A percentile compares a stretch with the other conserved stretches of the same genome.
phyloP scores from a whole-genome alignment of 2,113 vertebrate species.

The Gadus chalcogrammus region DNA sequence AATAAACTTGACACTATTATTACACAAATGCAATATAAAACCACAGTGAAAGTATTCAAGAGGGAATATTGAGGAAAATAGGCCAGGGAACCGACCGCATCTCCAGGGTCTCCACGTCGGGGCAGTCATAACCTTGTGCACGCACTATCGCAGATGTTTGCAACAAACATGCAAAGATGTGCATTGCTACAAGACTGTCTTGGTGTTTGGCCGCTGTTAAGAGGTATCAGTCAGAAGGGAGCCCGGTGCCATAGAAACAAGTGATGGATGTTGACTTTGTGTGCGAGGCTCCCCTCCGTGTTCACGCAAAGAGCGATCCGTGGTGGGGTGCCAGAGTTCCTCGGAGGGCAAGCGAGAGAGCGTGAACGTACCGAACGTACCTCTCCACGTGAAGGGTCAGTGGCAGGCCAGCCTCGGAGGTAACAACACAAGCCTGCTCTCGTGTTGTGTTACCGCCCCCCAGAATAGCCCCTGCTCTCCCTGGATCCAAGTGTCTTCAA shows the following conservation, averaged over 20 bases:
- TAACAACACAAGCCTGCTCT: constrained; percentile 32
- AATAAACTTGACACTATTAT: too few species aligned
- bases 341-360: constrained; percentile 23
- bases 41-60: too few species aligned
- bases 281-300: constrained; percentile 44
- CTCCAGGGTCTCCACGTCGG: too few species aligned
- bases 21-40: too few species aligned
- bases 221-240: constrained; percentile 44
- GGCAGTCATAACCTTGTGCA: constrained; percentile 1
- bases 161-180: constrained; percentile 32
- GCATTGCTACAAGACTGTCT: constrained; percentile 23
- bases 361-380: constrained; percentile 24
- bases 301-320: constrained; percentile 27
- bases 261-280: constrained; percentile 32
- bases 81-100: too few species aligned
- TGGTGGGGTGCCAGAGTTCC: not conserved
- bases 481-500: constrained; percentile 59
- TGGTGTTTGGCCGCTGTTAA: constrained; percentile 30
- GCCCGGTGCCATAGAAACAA: constrained; percentile 23
- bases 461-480: constrained; percentile 56
- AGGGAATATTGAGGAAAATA: too few species aligned
- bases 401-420: constrained; percentile 48
- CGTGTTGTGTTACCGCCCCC: constrained; percentile 50
- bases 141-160: constrained; percentile 5
- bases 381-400: constrained; percentile 54